A percentile compares a stretch with the other conserved stretches of the same genome.
Conservation (phyloP, 2,113 vertebrate genomes). For the Gnathonemus longibarbis region DNA sequence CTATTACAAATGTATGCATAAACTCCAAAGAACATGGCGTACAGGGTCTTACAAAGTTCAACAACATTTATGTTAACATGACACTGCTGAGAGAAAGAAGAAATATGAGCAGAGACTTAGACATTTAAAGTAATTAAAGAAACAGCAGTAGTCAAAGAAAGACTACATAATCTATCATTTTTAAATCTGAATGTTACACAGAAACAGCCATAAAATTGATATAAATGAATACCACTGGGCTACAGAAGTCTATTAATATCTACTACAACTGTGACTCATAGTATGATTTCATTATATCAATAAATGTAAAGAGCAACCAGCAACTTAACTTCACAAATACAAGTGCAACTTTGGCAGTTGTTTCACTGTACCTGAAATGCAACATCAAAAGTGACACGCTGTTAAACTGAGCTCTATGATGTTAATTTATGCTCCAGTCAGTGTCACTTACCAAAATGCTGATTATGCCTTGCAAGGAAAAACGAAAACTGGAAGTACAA, state of each 20-base stretch:
- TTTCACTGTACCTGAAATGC: background rate
- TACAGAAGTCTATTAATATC: background rate
- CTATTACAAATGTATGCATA: background rate
- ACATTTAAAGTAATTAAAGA: background rate
- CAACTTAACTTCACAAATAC: background rate
- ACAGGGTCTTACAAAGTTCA: background rate
- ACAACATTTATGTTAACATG: background rate
- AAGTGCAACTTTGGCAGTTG: background rate
- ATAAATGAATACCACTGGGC: background rate
- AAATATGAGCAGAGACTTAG: background rate
- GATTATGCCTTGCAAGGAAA: background rate
- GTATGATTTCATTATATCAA: background rate
- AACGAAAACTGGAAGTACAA: background rate
- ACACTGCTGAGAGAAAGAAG: background rate
- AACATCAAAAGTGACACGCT: background rate
- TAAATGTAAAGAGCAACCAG: background rate
- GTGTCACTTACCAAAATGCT: constrained; percentile 9
- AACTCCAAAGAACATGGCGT: background rate
- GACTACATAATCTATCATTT: background rate
- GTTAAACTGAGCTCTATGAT: background rate
- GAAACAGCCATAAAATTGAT: background rate
- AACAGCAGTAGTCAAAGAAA: background rate
- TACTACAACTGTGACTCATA: background rate
- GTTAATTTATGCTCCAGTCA: background rate
- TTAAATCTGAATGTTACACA: background rate